Base-by-base conservation (phyloP, 1,140 invertebrate species). In the Andrena cerasifolii region DNA sequence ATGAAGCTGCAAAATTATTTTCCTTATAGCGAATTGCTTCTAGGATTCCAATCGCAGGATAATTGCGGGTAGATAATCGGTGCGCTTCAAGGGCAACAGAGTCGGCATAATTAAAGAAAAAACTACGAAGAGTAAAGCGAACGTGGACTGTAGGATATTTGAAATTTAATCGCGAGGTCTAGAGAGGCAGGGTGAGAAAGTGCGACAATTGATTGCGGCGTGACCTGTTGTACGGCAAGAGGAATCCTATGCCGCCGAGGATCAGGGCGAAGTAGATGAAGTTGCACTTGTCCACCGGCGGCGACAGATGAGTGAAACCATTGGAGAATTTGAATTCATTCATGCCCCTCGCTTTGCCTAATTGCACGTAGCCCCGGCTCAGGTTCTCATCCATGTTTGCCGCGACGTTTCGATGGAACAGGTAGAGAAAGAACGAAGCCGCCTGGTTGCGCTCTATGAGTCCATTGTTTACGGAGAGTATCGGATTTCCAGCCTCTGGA, bases 221-320 rank as follows among this genome's bases (percentile, higher is more conserved):
- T n/a, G 74, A 97, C 96, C 96, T 97, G 93, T 98, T 98, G 91
- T 98, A 98, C 0, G 97, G 97, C 36, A 98, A 92, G 14, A 98
- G 94, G 88, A 98, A 98, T 24, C 97, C 97, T 79, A 96, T 95
- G n/a, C 97, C 97, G 47, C 97, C 97, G 33, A 98, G 92, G 7
- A 98, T 93, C 51, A 98, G 93, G 0, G 96, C 95, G 62, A 97
- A 88, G 88, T 97, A 98, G 62, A 98, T 95, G 26, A 95, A 94
- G 90, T 96, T 96, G 89, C 95, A 96, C 84, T 94, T 94, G 91
- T 97, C 96, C 71, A 95, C 94, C 12, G 96, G 96, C 31, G 96
- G 95, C 14, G 95, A 94, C 68, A 94, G 86, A 83, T 94, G 93
- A 31, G 92, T 92, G 79, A 94, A 93, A 56, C 93, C 93, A 78